These are phyloP conservation scores for Drosophila paranaensis DNA, from an alignment of 2,888 invertebrate species.

Conservation along the genomic window DNA sequence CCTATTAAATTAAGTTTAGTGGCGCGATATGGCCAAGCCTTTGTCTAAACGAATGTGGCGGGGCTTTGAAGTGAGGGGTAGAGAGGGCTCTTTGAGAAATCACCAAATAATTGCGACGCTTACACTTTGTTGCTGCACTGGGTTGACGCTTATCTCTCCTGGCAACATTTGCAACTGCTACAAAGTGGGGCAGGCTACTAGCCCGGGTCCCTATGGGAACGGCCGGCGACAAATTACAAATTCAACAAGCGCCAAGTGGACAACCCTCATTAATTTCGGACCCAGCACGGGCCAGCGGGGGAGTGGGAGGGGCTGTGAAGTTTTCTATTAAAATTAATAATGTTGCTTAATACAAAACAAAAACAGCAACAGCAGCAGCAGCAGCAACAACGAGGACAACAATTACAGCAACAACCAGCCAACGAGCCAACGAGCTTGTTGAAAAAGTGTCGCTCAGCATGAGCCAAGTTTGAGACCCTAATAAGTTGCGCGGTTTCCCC, in stretches of 20 bases:
- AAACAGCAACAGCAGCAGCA: constrained; percentile 34
- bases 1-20: constrained; percentile 79
- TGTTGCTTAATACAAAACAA: constrained; percentile 67
- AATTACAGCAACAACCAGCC: constrained; percentile 51
- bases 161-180: constrained; percentile 72
- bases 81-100: constrained; percentile 61
- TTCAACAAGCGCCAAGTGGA: constrained; percentile 82
- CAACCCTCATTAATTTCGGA: constrained; percentile 79
- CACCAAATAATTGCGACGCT: constrained; percentile 80
- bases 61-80: not conserved
- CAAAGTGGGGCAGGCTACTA: constrained; percentile 49
- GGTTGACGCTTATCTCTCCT: constrained; percentile 69
- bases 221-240: constrained; percentile 76
- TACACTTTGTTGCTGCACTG: constrained; percentile 78
- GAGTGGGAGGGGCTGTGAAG: constrained; percentile 43
- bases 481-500: constrained; percentile 66
- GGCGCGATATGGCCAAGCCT: constrained; percentile 76
- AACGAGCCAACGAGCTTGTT: constrained; percentile 64
- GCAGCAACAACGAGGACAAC: constrained; percentile 39
- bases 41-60: constrained; percentile 41
- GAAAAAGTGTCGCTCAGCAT: constrained; percentile 59
- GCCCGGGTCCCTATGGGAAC: constrained; percentile 72
- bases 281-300: constrained; percentile 8
- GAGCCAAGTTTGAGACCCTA: constrained; percentile 47
- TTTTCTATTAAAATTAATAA: constrained; percentile 83